phyloP scores from a whole-genome alignment of 2,888 invertebrate species.

The Ecdyonurus torrentis region DNA sequence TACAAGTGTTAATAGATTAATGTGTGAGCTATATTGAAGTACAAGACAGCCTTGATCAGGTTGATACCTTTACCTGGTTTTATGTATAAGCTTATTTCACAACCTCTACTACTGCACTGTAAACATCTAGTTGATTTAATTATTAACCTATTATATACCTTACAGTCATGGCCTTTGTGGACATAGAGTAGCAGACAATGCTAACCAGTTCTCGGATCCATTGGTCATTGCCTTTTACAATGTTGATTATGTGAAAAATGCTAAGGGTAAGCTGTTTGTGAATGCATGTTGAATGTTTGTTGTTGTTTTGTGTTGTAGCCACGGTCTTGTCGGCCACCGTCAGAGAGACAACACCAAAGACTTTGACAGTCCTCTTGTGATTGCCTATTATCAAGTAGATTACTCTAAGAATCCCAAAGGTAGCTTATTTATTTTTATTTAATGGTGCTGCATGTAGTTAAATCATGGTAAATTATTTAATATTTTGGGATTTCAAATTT shows the following conservation, averaged over 20 bases:
- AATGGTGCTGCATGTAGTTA: no score
- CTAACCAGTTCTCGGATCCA: slow-evolving; percentile 33
- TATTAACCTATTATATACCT: no score
- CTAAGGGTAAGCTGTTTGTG: slow-evolving; percentile 28
- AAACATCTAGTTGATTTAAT: no score
- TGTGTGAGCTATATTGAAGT: no score
- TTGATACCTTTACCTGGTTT: no score
- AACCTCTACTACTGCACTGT: no score
- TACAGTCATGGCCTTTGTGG: slow-evolving; percentile 35
- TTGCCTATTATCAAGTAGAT: slow-evolving; percentile 88
- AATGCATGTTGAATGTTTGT: neutral
- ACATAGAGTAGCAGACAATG: slow-evolving; percentile 32
- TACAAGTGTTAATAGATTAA: no score
- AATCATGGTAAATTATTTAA: no score
- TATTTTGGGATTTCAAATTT: no score
- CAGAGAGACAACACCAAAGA: slow-evolving; percentile 68
- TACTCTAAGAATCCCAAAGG: slow-evolving; percentile 93
- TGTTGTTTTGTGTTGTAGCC: slow-evolving; percentile 32
- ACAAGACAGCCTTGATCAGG: no score
- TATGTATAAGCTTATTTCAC: no score
- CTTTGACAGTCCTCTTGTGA: slow-evolving; percentile 75
- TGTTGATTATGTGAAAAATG: slow-evolving; percentile 41
- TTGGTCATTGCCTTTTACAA: slow-evolving; percentile 37
- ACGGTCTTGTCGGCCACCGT: slow-evolving; percentile 84
- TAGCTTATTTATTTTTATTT: slow-evolving; percentile 15